Base-by-base conservation (phyloP, 2,113 vertebrate species). In the Herpetotheres cachinnans region DNA sequence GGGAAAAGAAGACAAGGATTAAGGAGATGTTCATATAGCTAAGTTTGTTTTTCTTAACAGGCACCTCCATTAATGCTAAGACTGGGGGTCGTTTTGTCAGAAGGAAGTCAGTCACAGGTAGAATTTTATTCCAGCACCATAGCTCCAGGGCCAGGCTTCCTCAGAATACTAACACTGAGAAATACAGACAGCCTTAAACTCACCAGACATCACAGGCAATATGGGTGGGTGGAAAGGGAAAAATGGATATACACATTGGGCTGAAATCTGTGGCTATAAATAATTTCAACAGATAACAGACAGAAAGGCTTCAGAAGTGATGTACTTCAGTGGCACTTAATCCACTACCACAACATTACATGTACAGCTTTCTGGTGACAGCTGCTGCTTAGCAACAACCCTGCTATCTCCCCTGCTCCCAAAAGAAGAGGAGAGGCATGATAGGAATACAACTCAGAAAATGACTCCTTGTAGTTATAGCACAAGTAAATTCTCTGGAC, bases 271-370 rank as follows among this genome's bases (percentile, higher is more conserved):
- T 20, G 32, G 16, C n/a, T 89, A 59, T 81, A 95, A 94, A 96
- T 94, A 29, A 71, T 86, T 94, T 86, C 32, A 86, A 71, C 55
- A 46, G 71, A 50, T 73, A 95, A 50, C 25, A 86, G 77, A 86
- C 38, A 81, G 79, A 73, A 94, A 92, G 42, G 30, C n/a, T 89
- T 90, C 76, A 83, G 50, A 86, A 89, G 32, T 67, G 38, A 95
- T 49, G 52, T 66, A 78, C 80, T 82, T 91, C 73, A 50, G 69
- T 34, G 77, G 61, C 83, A 82, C 65, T 94, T 74, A 91, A 93
- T 95, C 69, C 55, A 78, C 76, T 74, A 70, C 32, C 13, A 70
- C 36, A 80, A 11, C 50, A 58, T 70, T 77, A 81, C 19, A 78
- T 20, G 47, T 7, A 55, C 42, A 89, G 80, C 29, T 86, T 95